Evolutionary conservation across 2,888 invertebrate genomes (phyloP).

Genomic region (Sinodicranocentrus sp.): DNA sequence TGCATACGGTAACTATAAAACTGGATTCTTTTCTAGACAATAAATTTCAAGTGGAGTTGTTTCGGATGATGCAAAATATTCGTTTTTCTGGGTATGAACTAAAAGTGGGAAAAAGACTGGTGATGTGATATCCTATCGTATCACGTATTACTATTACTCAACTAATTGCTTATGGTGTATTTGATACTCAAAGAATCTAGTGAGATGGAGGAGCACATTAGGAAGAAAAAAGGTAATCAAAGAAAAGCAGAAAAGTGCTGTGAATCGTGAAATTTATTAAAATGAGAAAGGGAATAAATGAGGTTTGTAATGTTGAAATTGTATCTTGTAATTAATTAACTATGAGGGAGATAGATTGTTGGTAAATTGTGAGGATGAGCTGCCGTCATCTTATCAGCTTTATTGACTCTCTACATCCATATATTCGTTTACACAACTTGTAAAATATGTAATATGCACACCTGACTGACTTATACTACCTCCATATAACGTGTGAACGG

Average conservation of each 20-base stretch:
- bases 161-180: background rate
- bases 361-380: background rate
- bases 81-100: conserved; percentile 12
- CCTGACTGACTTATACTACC: background rate
- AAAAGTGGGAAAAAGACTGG: conserved; percentile 15
- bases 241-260: conserved; percentile 4
- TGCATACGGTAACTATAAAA: conserved; percentile 37
- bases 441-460: background rate
- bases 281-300: conserved; percentile 38
- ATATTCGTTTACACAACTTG: background rate
- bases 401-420: too few relatives aligned
- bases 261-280: conserved; percentile 52
- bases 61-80: conserved; percentile 26
- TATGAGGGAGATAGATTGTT: conserved; percentile 33
- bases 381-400: conserved; percentile 8
- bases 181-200: background rate
- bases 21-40: conserved; percentile 51
- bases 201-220: too few relatives aligned
- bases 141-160: conserved; percentile 5
- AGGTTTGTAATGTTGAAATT: conserved; percentile 23
- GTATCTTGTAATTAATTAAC: conserved; percentile 46
- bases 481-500: background rate
- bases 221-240: too few relatives aligned
- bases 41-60: conserved; percentile 41
- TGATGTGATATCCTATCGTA: background rate